phyloP scores from a whole-genome alignment of 1,140 invertebrate species.

The Apis cerana region DNA sequence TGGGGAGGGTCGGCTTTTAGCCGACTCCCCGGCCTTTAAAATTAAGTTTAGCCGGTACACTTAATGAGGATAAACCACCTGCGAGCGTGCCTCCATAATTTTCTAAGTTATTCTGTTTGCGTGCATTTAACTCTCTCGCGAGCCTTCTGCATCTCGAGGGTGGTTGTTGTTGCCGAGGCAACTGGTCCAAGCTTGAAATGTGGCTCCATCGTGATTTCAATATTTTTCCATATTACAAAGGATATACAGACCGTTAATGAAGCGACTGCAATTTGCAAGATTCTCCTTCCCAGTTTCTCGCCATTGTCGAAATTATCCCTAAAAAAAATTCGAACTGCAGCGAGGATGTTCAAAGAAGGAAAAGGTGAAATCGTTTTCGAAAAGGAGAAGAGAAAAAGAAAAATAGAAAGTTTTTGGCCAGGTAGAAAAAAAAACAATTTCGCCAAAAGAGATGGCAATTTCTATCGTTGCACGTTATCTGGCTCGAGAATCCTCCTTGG shows the following conservation, averaged over 20 bases:
- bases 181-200: constrained; percentile 36
- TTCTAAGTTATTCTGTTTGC: constrained; percentile 80
- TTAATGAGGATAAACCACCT: constrained; percentile 80
- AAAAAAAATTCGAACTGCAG: neutral
- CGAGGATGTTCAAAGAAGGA: neutral
- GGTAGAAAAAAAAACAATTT: constrained; percentile 54
- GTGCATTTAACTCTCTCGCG: constrained; percentile 74
- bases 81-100: constrained; percentile 80
- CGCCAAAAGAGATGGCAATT: constrained; percentile 49
- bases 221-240: constrained; percentile 7
- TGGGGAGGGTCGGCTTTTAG: constrained; percentile 45
- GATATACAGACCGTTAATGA: constrained; percentile 4
- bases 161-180: constrained; percentile 30
- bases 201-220: constrained; percentile 39
- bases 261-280: constrained; percentile 22
- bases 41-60: constrained; percentile 77
- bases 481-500: constrained; percentile 26
- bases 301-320: neutral
- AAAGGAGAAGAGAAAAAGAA: constrained; percentile 17
- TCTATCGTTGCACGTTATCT: constrained; percentile 47
- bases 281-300: neutral
- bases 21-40: constrained; percentile 65
- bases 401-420: constrained; percentile 73
- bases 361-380: constrained; percentile 38
- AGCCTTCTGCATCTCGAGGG: constrained; percentile 48